Conservation (phyloP, 2,888 invertebrate genomes). For the Caenorhabditis macrosperma region DNA sequence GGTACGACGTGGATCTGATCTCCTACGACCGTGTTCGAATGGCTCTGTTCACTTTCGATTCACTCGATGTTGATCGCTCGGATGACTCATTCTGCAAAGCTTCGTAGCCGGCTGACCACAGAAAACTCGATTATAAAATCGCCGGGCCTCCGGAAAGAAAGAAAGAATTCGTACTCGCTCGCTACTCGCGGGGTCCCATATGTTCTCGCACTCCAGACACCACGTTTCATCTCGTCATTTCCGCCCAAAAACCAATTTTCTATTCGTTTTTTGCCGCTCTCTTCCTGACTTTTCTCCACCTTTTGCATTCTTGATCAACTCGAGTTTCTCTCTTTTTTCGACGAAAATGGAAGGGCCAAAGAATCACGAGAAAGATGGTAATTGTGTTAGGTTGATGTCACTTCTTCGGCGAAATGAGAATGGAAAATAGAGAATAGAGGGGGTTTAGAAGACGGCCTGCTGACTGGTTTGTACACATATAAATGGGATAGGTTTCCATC, state of each 20-base stretch:
- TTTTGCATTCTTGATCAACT: conserved; percentile 25
- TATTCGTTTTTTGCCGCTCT: not conserved
- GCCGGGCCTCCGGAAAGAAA: not conserved
- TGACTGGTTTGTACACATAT: conserved; percentile 43
- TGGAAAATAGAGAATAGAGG: conserved; percentile 6
- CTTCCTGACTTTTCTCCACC: conserved; percentile 8
- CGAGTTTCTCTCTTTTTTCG: not conserved
- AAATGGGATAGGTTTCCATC: conserved; percentile 33
- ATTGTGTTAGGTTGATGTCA: conserved; percentile 51
- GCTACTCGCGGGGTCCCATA: not conserved
- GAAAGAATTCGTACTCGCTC: not conserved
- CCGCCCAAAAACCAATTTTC: conserved; percentile 20
- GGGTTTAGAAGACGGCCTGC: not conserved
- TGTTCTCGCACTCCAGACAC: conserved; percentile 26
- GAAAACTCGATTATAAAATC: conserved; percentile 1
- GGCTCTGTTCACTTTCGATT: conserved; percentile 59
- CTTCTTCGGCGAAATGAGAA: conserved; percentile 36
- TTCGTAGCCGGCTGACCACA: not conserved
- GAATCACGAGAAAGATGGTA: conserved; percentile 39
- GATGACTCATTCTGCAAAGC: conserved; percentile 26
- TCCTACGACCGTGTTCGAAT: conserved; percentile 63
- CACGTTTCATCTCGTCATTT: conserved; percentile 29
- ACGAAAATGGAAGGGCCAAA: conserved; percentile 21
- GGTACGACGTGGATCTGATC: conserved; percentile 45
- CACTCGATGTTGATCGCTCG: conserved; percentile 2